Conservation (phyloP, 2,797 vertebrate genomes). For the Pantherophis alleghaniensis region DNA sequence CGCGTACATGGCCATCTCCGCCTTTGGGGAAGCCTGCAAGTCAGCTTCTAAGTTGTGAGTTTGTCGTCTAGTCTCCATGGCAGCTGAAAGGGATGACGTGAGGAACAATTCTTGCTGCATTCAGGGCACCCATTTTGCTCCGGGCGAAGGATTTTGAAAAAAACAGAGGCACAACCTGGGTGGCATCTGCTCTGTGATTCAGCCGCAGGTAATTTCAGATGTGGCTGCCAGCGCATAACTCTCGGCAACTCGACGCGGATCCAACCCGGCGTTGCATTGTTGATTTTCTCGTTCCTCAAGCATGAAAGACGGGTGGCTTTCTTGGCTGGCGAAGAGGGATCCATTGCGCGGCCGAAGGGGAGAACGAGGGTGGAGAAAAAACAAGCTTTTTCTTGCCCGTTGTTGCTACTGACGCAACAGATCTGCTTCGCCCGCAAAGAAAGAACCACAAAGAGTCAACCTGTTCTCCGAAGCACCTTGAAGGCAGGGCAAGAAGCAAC, state of each 20-base stretch:
- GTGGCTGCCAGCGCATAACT: neutral
- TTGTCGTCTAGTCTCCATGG: neutral
- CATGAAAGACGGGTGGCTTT: neutral
- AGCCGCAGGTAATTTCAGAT: neutral
- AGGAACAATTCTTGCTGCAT: neutral
- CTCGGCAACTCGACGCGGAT: neutral
- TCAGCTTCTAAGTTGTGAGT: neutral
- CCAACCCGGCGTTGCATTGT: neutral
- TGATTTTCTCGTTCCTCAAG: neutral
- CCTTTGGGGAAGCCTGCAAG: neutral
- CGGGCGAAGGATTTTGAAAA: neutral
- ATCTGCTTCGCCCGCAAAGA: neutral
- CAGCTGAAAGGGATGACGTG: neutral
- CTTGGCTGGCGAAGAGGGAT: neutral
- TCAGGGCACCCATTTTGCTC: neutral
- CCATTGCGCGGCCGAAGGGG: neutral
- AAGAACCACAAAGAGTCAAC: neutral
- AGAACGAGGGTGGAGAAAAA: too few species aligned
- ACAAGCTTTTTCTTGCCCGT: neutral
- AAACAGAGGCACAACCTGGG: rapidly evolving
- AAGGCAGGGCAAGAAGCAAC: neutral
- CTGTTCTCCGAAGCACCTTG: neutral
- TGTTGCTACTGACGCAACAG: neutral
- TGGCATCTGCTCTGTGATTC: neutral
- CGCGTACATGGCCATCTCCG: neutral